Evolutionary conservation across 2,888 invertebrate genomes (phyloP).

Genomic region (Sinotaia quadrata): DNA sequence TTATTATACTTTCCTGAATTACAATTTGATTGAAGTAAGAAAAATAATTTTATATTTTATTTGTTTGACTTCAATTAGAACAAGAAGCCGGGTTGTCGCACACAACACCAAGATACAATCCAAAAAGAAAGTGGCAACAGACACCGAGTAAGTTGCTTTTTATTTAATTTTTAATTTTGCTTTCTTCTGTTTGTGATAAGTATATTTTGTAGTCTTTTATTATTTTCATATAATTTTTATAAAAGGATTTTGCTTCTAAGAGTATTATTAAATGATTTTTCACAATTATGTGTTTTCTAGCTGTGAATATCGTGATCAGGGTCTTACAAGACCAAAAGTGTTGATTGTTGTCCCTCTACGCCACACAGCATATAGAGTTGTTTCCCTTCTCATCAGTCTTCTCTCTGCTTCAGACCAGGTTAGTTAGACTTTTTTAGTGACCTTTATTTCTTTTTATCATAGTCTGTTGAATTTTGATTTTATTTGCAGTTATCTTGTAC

Average conservation of each 20-base stretch:
- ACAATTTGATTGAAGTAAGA: no score
- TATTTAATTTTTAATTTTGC: not conserved
- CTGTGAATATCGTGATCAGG: constrained; percentile 89
- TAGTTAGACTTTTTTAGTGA: no score
- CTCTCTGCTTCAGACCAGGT: constrained; percentile 78
- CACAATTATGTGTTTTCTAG: constrained; percentile 15
- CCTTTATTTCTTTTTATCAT: no score
- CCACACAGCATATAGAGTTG: constrained; percentile 82
- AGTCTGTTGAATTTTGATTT: no score
- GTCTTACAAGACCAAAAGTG: constrained; percentile 92
- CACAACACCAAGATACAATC: constrained; percentile 66
- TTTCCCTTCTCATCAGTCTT: constrained; percentile 82
- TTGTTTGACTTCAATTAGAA: no score
- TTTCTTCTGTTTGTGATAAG: not conserved
- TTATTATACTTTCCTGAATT: no score
- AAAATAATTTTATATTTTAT: no score
- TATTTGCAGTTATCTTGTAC: no score
- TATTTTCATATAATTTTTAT: constrained; percentile 6
- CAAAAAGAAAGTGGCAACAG: constrained; percentile 36
- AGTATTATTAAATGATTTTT: not conserved
- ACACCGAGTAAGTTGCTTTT: constrained; percentile 50
- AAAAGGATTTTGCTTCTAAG: not conserved
- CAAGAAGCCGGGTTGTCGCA: constrained; percentile 63
- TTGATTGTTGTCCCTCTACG: constrained; percentile 92
- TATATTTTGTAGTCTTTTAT: not conserved